phyloP scores from a whole-genome alignment of 2,888 invertebrate genomes.

The Schrankia costaestrigalis region DNA sequence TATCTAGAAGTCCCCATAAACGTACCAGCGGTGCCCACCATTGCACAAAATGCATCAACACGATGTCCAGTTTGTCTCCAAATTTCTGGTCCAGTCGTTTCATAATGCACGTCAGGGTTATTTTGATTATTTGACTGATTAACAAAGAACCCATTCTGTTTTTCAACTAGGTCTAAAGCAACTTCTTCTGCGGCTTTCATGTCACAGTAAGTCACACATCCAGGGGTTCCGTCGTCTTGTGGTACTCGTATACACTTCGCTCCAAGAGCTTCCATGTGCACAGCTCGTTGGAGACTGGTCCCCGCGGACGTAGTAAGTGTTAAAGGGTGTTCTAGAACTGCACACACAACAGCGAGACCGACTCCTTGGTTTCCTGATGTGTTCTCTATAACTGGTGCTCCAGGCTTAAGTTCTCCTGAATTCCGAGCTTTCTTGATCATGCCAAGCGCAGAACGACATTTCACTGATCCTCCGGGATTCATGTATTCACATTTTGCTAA shows the following conservation, averaged over 20 bases:
- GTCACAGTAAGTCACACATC: slow-evolving; percentile 65
- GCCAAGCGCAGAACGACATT: slow-evolving; percentile 63
- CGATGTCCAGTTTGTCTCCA: slow-evolving; percentile 69
- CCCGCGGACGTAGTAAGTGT: slow-evolving; percentile 69
- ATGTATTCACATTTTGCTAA: slow-evolving; percentile 73
- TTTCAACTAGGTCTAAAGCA: slow-evolving; percentile 51
- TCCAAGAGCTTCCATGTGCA: slow-evolving; percentile 73
- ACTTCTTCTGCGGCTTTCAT: slow-evolving; percentile 59
- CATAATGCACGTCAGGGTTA: slow-evolving; percentile 60
- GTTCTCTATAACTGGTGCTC: slow-evolving; percentile 59
- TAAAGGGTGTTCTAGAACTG: slow-evolving; percentile 64
- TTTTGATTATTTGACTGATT: slow-evolving; percentile 63
- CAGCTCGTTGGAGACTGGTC: slow-evolving; percentile 66
- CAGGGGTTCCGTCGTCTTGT: slow-evolving; percentile 69
- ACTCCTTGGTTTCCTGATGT: slow-evolving; percentile 74
- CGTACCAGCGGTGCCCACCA: slow-evolving; percentile 69
- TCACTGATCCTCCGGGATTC: slow-evolving; percentile 74
- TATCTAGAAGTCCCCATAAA: slow-evolving; percentile 63
- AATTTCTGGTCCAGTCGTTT: slow-evolving; percentile 69
- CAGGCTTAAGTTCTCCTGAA: slow-evolving; percentile 58
- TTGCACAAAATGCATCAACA: slow-evolving; percentile 65
- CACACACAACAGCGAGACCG: slow-evolving; percentile 70
- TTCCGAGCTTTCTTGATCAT: slow-evolving; percentile 59
- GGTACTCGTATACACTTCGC: slow-evolving; percentile 65
- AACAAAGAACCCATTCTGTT: slow-evolving; percentile 62